A percentile compares a stretch with the other conserved stretches of the same genome.
Evolutionary conservation across 2,113 vertebrate species (phyloP).

Genomic region (Saccopteryx bilineata): DNA sequence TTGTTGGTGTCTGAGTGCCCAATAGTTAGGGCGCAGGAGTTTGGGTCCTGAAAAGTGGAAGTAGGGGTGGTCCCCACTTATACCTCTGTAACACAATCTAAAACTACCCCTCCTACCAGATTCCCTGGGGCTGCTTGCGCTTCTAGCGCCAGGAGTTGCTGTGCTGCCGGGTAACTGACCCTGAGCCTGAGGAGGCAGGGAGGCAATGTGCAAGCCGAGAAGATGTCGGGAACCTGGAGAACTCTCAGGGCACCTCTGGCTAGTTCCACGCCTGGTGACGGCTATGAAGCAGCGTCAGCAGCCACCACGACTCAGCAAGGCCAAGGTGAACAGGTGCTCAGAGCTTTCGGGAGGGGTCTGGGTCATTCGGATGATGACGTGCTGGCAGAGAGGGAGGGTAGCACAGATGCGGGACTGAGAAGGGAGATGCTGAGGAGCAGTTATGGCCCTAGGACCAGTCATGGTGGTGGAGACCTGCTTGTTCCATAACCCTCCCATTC

Average conservation of each 20-base stretch:
- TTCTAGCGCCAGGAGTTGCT: no score
- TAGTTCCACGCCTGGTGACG: background rate
- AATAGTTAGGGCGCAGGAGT: accelerated
- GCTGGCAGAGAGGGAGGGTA: background rate
- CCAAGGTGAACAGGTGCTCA: background rate
- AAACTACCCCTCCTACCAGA: background rate
- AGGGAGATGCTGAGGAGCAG: background rate
- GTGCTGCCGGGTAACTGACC: accelerated
- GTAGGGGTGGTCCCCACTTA: background rate
- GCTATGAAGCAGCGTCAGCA: background rate
- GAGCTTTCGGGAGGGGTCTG: background rate
- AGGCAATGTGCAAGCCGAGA: background rate
- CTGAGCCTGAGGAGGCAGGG: background rate
- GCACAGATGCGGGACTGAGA: background rate
- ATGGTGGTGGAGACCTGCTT: no score
- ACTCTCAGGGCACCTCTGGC: background rate
- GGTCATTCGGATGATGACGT: background rate
- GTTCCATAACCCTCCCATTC: background rate
- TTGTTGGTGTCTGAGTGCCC: background rate
- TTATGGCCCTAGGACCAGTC: background rate
- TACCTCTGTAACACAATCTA: background rate
- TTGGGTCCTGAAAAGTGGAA: background rate
- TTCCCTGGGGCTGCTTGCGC: background rate
- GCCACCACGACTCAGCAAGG: background rate
- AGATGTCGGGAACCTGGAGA: background rate